Percentiles rank a stretch among this genome's conserved stretches.
Conservation (phyloP, 92 coral and sea anemone species). For the Metridium senile region DNA sequence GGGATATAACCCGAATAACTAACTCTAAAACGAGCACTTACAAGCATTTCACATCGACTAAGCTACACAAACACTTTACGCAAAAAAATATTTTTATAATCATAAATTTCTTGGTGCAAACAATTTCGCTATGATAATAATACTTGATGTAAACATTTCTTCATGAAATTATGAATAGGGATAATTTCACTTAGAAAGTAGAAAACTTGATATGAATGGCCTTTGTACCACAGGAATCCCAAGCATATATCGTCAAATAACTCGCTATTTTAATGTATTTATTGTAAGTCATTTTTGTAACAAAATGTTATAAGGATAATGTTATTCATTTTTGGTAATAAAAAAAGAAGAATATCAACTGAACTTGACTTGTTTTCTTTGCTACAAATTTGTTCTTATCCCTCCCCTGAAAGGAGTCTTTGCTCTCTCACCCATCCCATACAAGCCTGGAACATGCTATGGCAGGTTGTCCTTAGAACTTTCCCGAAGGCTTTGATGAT, state of each 20-base stretch:
- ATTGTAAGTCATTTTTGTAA: neutral
- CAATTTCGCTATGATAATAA: neutral
- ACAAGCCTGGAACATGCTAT: too few relatives aligned
- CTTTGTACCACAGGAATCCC: slow-evolving; percentile 16
- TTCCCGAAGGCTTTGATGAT: too few relatives aligned
- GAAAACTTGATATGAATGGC: too few relatives aligned
- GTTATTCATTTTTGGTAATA: slow-evolving; percentile 10
- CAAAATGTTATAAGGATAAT: slow-evolving; percentile 13
- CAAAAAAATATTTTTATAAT: neutral
- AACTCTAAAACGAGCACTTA: slow-evolving; percentile 3
- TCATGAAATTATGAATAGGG: too few relatives aligned
- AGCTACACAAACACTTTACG: neutral
- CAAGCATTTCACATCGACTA: neutral
- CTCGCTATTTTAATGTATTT: slow-evolving; percentile 6
- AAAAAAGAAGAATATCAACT: neutral
- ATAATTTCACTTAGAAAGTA: too few relatives aligned
- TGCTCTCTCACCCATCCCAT: too few relatives aligned
- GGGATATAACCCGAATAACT: too few relatives aligned
- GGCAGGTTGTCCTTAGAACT: too few relatives aligned
- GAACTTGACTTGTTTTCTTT: neutral
- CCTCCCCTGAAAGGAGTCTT: too few relatives aligned
- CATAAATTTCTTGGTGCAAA: neutral
- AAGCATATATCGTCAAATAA: neutral
- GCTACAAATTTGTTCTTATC: too few relatives aligned
- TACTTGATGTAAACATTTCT: too few relatives aligned